Base-by-base conservation (phyloP, 2,797 vertebrate species). In the Oceanodroma leucorhoa region DNA sequence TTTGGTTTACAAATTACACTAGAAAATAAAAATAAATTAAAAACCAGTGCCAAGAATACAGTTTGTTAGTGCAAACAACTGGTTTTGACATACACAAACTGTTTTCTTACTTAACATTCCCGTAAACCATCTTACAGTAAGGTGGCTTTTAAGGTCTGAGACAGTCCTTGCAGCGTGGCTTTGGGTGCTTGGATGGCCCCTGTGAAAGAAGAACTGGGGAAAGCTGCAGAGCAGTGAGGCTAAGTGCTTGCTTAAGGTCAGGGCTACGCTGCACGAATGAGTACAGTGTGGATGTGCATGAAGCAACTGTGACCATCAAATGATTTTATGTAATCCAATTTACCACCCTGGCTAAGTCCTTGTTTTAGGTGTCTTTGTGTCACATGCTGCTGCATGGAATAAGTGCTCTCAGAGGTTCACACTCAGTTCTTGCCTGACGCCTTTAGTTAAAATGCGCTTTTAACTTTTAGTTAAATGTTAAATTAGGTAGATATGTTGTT, bases 271-370 rank as follows among this genome's bases (percentile, higher is more conserved):
- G 14, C 14, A 15, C 0, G 1, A 30, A 2, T 3, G 1, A 57
- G 29, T 30, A 6, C 17, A 21, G 2, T 0, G 14, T 0, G 3
- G 20, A 14, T 55, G 15, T 34, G 27, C 0, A 1, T 24, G 54
- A 73, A 76, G n/a, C n/a, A 10, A 11, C 41, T 10, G 18, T 23
- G 27, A 21, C 18, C 6, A 46, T 40, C 9, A 18, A 65, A 57
- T 0, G 0, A 14, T 46, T 77, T 91, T 36, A 21, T 9, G 6
- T 9, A 23, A 36, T 34, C 10, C 11, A 32, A 0, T 43, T 60
- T 43, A 23, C 22, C 18, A 38, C 14, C 22, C 26, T n/a, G 36
- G 32, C 24, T 53, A 40, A 50, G 9, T 32, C 51, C 30, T 53
- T 50, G 26, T 6, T 77, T 65, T 12, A 29, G 15, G 5, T 26